Evolutionary conservation across 2,113 vertebrate species (phyloP).

Genomic region (Sinocyclocheilus maitianheensis): DNA sequence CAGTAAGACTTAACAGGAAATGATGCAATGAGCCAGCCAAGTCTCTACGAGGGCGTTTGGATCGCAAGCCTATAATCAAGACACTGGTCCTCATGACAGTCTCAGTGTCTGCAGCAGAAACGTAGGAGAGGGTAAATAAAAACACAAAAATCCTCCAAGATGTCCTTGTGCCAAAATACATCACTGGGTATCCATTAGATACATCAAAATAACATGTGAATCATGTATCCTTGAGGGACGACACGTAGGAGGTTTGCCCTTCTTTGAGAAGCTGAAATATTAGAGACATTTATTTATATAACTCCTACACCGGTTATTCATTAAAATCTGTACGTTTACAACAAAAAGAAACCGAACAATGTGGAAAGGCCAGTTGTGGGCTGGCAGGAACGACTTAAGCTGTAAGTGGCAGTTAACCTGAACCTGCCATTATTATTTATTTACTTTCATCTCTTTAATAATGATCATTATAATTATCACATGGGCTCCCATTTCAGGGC

Average conservation of each 20-base stretch:
- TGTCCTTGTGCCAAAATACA: neutral
- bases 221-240: neutral
- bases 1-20: conserved; percentile 50
- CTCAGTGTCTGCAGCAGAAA: conserved; percentile 27
- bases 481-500: conserved; percentile 42
- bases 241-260: conserved; percentile 5
- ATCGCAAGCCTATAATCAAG: conserved; percentile 50
- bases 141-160: conserved; percentile 29
- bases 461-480: conserved; percentile 38
- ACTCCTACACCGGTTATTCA: neutral
- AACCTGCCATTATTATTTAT: conserved; percentile 41
- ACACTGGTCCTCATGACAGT: conserved; percentile 35
- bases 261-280: neutral
- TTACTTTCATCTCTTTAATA: conserved; percentile 44
- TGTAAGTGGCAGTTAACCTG: conserved; percentile 35
- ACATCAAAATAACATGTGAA: conserved; percentile 39
- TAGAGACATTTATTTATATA: neutral
- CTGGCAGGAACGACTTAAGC: conserved; percentile 2
- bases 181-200: conserved; percentile 22
- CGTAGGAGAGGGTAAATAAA: conserved; percentile 29
- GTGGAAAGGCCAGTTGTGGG: neutral
- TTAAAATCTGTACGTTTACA: neutral
- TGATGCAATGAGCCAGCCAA: conserved; percentile 52
- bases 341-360: neutral
- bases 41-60: conserved; percentile 38